phyloP scores from a whole-genome alignment of 2,797 vertebrate species.

The Amblyopsis hoosieri region DNA sequence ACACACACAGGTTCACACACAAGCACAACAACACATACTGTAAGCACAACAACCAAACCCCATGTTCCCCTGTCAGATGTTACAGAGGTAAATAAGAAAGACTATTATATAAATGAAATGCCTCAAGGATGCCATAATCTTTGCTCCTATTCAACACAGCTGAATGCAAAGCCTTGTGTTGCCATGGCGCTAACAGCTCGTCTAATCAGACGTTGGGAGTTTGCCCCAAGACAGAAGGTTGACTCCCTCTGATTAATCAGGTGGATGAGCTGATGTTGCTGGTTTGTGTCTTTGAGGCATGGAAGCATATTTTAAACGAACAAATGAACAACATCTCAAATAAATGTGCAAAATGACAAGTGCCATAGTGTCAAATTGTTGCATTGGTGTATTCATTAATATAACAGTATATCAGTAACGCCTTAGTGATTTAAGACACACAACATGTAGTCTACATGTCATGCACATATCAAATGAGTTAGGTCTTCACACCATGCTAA shows the following conservation, averaged over 20 bases:
- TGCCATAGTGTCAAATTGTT: too few relatives aligned
- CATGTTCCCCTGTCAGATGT: too few relatives aligned
- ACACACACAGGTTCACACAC: not conserved
- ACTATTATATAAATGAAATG: not conserved
- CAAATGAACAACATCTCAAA: too few relatives aligned
- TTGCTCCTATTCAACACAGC: constrained; percentile 5
- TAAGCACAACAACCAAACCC: not conserved
- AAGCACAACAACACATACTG: not conserved
- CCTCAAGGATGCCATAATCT: not conserved
- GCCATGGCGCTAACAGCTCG: constrained; percentile 29
- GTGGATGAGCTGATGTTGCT: constrained; percentile 16
- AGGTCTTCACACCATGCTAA: too few relatives aligned
- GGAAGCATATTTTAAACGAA: not conserved
- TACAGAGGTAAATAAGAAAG: not conserved
- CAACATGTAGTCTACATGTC: too few relatives aligned
- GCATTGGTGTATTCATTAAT: too few relatives aligned
- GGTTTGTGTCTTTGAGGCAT: constrained; percentile 2
- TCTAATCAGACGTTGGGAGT: constrained; percentile 35
- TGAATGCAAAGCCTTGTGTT: constrained; percentile 26
- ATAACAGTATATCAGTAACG: too few relatives aligned
- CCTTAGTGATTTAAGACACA: too few relatives aligned
- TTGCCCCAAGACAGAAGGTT: constrained; percentile 23
- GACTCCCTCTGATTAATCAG: constrained; percentile 14
- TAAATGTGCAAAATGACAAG: too few relatives aligned
- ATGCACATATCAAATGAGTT: too few relatives aligned